Percentiles rank a stretch among this genome's conserved stretches.
Conservation (phyloP, 2,113 vertebrate genomes). For the Saguinus midas region DNA sequence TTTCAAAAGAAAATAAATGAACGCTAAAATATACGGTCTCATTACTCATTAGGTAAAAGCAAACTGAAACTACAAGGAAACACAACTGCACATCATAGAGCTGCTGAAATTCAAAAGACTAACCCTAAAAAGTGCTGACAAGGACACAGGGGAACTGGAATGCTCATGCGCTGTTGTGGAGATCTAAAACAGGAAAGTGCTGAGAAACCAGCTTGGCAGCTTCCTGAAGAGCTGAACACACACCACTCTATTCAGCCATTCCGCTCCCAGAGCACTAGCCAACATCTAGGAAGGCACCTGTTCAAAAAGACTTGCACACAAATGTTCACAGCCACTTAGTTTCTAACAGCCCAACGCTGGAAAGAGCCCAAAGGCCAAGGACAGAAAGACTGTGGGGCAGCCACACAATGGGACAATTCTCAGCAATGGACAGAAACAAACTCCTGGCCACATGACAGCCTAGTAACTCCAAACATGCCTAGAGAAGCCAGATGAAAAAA, state of each 20-base stretch:
- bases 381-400: background rate
- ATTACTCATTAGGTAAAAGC: background rate
- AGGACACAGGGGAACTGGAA: background rate
- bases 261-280: background rate
- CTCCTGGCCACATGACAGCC: too few species aligned
- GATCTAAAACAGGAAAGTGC: too few species aligned
- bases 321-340: background rate
- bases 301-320: background rate
- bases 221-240: background rate
- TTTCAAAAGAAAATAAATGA: background rate
- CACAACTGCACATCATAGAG: fast-evolving
- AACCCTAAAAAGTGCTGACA: background rate
- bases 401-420: too few species aligned
- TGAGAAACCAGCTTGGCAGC: background rate
- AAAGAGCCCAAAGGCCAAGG: background rate
- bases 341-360: background rate
- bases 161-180: fast-evolving
- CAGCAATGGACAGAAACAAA: background rate
- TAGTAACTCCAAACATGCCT: background rate
- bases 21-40: background rate
- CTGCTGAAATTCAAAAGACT: background rate
- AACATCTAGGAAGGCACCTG: background rate
- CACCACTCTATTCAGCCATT: background rate
- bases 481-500: background rate
- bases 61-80: background rate